Evolutionary conservation across 2,113 vertebrate species (phyloP), one percentile per base, ranked within the genome.

Genomic region (Actinemys pallida): DNA sequence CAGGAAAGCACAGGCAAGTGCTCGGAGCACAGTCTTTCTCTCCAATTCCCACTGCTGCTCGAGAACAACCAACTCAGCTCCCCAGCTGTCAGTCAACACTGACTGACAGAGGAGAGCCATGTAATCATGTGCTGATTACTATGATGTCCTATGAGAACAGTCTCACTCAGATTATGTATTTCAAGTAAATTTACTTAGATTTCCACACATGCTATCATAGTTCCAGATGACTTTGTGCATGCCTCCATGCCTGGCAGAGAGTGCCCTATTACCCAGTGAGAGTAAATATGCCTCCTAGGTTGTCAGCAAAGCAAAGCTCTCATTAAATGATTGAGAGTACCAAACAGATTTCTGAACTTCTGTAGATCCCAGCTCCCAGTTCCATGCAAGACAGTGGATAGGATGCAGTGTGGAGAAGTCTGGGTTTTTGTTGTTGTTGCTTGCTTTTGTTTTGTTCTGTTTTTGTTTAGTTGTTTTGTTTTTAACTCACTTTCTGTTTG

Each of bases 61-160:
- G 49, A 65, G 50, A 45, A 75, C 1, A 1, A 72, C 29, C 84
- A 11, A 5, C 81, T 81, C 0, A 0, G 14, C 54, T 91, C 50
- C 50, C 7, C 50, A 81, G 8, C 9, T 88, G 52, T 14, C 56
- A 93, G 29, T 12, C 86, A 87, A 57, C 47, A 42, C 50, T 50
- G 50, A 50, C 50, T 14, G 50, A 50, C 22, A 47, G 79, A 75
- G 88, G 91, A 75, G 72, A 88, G 79, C 72, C 95, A 53, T 1
- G 13, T 6, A 31, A 19, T 27, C 72, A 81, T 65, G 49, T 94
- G 84, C 31, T 8, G 19, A 42, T 39, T 42, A 42, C 69, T 39
- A 20, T 72, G 69, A 72, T 10, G 39, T 19, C 39, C 35, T 72
- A 42, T n/a, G 69, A 72, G 69, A 72, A 39, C 69, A 72, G 39